Evolutionary conservation across 64 coral and sea anemone species (phyloP), one percentile per base, ranked within the genome.

Genomic region (Astreopora myriophthalma): DNA sequence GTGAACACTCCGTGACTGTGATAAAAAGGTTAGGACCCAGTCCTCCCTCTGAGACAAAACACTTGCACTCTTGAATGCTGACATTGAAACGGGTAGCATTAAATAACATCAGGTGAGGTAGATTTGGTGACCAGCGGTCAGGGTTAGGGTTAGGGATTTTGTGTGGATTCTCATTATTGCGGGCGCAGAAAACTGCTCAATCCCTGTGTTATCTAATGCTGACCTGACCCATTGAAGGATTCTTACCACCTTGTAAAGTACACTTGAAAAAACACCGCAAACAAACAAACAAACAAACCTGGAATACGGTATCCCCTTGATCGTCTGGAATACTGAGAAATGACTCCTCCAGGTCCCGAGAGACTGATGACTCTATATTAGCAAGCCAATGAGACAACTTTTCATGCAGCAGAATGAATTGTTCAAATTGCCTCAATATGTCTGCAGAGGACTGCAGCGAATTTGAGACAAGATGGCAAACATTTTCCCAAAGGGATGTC

Each of bases 261-360:
- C 51, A 55, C 3, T 8, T 8, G 40, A 44, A 44, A 55, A 55
- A 19, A 55, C 10, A 55, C 13, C 12, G 11, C 40, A 44, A 44
- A 14, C 51, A 55, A 38, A 44, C 40, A 44, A 44, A 14, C 51
- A 55, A 38, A 34, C 86, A 61, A 62, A 86, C 95, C 92, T 97
- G 95, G 13, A 97, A 97, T 3, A 97, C 95, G 11, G 94, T 99
- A 48, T 93, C 89, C 87, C 85, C 91, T 52, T 99, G 94, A 35
- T 99, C 97, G 39, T 99, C 94, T 24, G 97, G 87, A 65, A 94
- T 95, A 88, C 94, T 93, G 1, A 95, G 40, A 51, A 96, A 99
- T 8, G 94, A 99, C 33, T 93, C 91, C 46, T 99, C 87, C 1
- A 93, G 86, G 30, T 99, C 97, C 84, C 87, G 97, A 77, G 81